Conservation (phyloP, 30 jellyfish, hydroid and myxozoan species). For the Pelagia noctiluca region DNA sequence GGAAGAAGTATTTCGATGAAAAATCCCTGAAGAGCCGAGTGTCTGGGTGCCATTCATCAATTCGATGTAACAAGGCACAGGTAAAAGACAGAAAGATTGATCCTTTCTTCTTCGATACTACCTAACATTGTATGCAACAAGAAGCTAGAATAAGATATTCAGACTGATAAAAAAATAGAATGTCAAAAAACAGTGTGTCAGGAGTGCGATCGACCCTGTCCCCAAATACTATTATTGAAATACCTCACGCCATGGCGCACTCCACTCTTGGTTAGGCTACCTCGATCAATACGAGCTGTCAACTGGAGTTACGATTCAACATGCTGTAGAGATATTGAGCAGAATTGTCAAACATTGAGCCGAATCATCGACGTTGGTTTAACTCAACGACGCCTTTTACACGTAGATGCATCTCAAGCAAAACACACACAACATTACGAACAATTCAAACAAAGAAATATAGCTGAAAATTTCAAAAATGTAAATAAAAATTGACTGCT, state of each 20-base stretch:
- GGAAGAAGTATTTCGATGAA: too few species aligned
- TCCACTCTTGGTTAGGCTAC: slow-evolving; percentile 76
- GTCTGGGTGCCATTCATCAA: too few species aligned
- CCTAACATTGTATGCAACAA: not conserved
- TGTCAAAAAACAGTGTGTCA: not conserved
- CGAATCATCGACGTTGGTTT: not conserved
- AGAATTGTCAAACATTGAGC: too few species aligned
- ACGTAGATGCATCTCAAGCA: not conserved
- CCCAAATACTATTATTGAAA: slow-evolving; percentile 46
- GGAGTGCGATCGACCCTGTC: not conserved
- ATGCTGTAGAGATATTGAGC: slow-evolving; percentile 3
- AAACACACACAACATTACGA: not conserved
- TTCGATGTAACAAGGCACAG: not conserved
- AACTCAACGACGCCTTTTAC: not conserved
- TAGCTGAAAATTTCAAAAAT: not conserved
- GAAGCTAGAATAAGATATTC: not conserved
- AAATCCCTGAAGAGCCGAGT: too few species aligned
- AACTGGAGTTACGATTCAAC: not conserved
- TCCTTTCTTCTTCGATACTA: not conserved
- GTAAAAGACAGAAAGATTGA: too few species aligned
- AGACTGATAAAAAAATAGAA: not conserved
- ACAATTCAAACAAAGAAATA: not conserved
- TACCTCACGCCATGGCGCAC: slow-evolving; percentile 66
- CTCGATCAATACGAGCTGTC: slow-evolving; percentile 44
- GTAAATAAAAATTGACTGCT: not conserved